Conservation (phyloP, 2,888 invertebrate species). For the Formica aserva region DNA sequence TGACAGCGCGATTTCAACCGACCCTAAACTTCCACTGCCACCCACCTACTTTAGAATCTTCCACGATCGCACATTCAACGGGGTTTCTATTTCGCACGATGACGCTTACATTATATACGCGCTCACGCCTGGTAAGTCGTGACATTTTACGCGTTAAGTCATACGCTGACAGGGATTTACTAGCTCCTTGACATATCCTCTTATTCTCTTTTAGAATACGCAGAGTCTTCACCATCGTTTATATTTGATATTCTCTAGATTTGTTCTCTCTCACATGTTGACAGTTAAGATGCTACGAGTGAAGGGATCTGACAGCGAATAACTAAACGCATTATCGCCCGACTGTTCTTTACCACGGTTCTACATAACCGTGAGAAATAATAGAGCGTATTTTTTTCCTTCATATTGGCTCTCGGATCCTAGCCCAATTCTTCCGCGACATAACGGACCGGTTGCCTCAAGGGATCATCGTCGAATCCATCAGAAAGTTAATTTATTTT, state of each 20-base stretch:
- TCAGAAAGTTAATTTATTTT: slow-evolving; percentile 58
- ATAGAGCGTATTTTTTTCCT: background rate
- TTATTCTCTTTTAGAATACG: slow-evolving; percentile 24
- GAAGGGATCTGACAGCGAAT: slow-evolving; percentile 14
- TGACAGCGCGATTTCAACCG: slow-evolving; percentile 43
- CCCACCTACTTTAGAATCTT: slow-evolving; percentile 26
- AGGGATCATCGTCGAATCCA: slow-evolving; percentile 43
- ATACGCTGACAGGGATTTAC: slow-evolving; percentile 45
- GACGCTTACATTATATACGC: slow-evolving; percentile 29
- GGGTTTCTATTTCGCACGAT: slow-evolving; percentile 34
- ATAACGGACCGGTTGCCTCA: slow-evolving; percentile 54
- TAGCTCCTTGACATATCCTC: slow-evolving; percentile 32
- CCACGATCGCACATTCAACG: slow-evolving; percentile 6
- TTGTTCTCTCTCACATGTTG: background rate
- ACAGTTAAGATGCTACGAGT: background rate
- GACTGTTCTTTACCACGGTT: background rate
- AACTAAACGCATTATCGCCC: slow-evolving; percentile 30
- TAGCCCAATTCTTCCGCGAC: slow-evolving; percentile 31
- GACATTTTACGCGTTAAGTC: slow-evolving; percentile 38
- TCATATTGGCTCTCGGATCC: background rate
- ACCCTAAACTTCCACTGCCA: slow-evolving; percentile 2
- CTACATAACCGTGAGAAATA: slow-evolving; percentile 11
- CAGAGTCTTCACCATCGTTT: slow-evolving; percentile 6
- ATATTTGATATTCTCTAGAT: background rate
- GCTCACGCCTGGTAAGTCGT: slow-evolving; percentile 18